Conservation (phyloP, 2,888 invertebrate species). For the Andrena dorsata region DNA sequence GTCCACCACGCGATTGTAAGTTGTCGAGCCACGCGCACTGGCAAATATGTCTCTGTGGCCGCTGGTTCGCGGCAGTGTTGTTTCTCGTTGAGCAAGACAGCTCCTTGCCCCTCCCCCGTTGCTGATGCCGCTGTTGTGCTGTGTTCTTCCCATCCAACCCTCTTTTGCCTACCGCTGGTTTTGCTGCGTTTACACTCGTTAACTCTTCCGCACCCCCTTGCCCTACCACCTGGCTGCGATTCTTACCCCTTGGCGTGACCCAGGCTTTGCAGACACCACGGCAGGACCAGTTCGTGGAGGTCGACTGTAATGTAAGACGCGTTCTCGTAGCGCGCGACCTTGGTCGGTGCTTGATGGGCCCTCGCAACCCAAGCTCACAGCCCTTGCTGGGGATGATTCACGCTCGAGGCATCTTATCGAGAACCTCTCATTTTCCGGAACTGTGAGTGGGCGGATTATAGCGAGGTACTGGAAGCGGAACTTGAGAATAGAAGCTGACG, state of each 20-base stretch:
- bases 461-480: background rate
- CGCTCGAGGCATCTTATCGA: constrained; percentile 58
- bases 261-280: background rate
- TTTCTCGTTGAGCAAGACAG: constrained; percentile 35
- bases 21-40: constrained; percentile 67
- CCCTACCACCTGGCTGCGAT: background rate
- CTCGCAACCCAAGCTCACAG: constrained; percentile 38
- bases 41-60: constrained; percentile 18
- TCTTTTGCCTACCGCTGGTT: constrained; percentile 27
- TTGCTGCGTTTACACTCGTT: constrained; percentile 27
- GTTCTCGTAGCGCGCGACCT: background rate
- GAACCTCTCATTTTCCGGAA: background rate
- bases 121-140: constrained; percentile 44
- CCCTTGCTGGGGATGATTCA: constrained; percentile 6
- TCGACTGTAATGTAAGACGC: constrained; percentile 12
- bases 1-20: constrained; percentile 70
- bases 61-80: constrained; percentile 41
- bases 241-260: background rate
- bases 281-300: constrained; percentile 5
- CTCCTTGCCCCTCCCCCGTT: constrained; percentile 28
- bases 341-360: background rate
- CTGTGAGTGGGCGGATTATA: background rate
- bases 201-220: background rate
- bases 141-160: background rate
- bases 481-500: no score